Base-by-base conservation (phyloP, 2,888 invertebrate species). In the Cheilosia variabilis region DNA sequence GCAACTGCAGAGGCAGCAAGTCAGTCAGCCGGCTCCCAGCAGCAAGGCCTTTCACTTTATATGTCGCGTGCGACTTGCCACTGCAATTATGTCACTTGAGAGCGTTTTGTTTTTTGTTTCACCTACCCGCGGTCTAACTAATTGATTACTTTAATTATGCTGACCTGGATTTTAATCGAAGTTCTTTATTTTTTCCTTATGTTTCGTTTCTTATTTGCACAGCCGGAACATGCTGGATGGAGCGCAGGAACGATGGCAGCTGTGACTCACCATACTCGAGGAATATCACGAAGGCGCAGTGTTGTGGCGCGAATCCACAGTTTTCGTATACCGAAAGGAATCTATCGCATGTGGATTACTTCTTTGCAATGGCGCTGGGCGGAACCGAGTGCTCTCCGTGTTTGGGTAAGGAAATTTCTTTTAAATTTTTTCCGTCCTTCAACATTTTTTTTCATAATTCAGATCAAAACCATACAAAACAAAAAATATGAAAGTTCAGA, bases 161-260 rank as follows among this genome's bases (percentile, higher is more conserved):
- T 86, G 86, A 86, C 86, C 86, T 86, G 86, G 72, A 77, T 86
- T 81, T 81, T 68, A 72, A 68, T 60, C 52, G 37, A 71, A 60
- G 45, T 41, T 15, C 57, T 69, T 66, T 68, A 0, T 63, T 63
- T 66, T 69, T 73, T 68, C 37, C 37, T 37, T 50, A 45, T 83
- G 22, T 62, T 60, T 66, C 17, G 53, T 52, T 47, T 76, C 24
- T 63, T n/a, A 31, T 43, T 77, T 72, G 88, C 73, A 41, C 75
- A 91, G 97, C 96, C 92, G 97, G 97, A 90, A 96, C 96, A 92
- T 97, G 97, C 93, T 97, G 97, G 97, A 95, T 96, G 89, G 95
- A 95, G 88, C 95, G 96, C 94, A 95, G 95, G 91, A 95, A 95
- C 90, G 95, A 95, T 92, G 97, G 97, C 86, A 95, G 96, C 88